Evolutionary conservation across 2,797 vertebrate genomes (phyloP), one percentile per base, ranked within the genome.

Genomic region (Pseudotriccus pelzelni): DNA sequence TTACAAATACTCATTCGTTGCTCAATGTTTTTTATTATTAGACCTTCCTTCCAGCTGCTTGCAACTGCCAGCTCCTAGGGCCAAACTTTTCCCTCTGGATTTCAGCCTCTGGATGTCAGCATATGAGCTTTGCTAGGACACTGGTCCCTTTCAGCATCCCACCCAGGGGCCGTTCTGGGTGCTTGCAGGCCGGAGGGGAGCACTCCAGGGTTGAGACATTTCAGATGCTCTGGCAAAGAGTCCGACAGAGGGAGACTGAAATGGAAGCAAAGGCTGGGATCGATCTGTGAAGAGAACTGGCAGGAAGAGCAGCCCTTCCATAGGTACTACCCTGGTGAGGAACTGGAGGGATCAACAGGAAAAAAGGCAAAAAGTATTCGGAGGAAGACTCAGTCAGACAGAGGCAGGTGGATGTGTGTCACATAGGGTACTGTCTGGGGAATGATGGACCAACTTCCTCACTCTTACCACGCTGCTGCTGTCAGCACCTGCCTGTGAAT

Each of bases 241-340:
- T 41, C 53, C 56, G 7, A 24, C 32, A 66, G 37, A 43, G 30
- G 18, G 41, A 76, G 22, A 37, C 24, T 62, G 50, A 46, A 75
- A 36, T 7, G 13, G 46, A 63, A 62, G 64, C 16, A 19, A 25
- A 47, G 47, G 20, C 3, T 25, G 64, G 22, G 70, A 56, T 3
- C 73, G 62, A 68, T 6, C 6, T 34, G 22, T 0, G 3, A 23
- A 47, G n/a, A 5, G 15, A n/a, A 39, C 0, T 3, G 41, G 52
- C 19, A 41, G 49, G 39, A 70, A 59, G 28, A 52, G 36, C 10
- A 67, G 44, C 37, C 47, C 34, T 46, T 43, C 46, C 18, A 7
- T 2, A 14, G 66, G 37, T 18, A 10, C 34, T 19, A 46, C 41
- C 70, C 41, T 36, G 49, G 41, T n/a, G 43, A 47, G 16, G 27